Evolutionary conservation across 2,113 vertebrate species (phyloP), one percentile per base, ranked within the genome.

Genomic region (Cercocebus atys): DNA sequence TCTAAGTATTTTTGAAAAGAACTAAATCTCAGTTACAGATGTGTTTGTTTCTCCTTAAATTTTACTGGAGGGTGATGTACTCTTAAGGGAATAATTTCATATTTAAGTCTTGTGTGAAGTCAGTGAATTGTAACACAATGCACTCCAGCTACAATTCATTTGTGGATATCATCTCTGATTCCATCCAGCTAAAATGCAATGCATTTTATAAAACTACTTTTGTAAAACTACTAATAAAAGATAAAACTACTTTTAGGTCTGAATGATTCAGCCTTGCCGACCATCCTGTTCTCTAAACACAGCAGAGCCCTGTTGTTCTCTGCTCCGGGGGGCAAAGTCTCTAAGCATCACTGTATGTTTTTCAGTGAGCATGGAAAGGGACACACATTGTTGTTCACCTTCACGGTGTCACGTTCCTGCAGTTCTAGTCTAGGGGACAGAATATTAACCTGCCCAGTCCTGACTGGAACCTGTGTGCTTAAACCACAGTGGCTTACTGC

Each of bases 61-160:
- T 38, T n/a, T 9, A 10, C 38, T 27, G 22, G 10, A 22, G 3
- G 40, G 8, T 13, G 23, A 22, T 8, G 27, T 5, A 6, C 3
- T 8, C 22, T 25, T 12, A 25, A 12, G 32, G 50, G 40, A 38
- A 9, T 35, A 3, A 35, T 14, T 43, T 22, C 1, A 2, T 3
- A 11, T 16, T 6, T 3, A 45, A 38, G 14, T 4, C 32, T 27
- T 9, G 8, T 11, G 23, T 10, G 59, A 40, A 45, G 68, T 73
- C 22, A 1, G 16, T 3, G 52, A 16, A 4, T 14, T 2, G 1
- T 0, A 1, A 22, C 0, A 43, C 6, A 2, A 13, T 0, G 8
- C 35, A 0, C 27, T 14, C 2, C 25, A 10, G 22, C 2, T 32
- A 1, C 0, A 0, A 18, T 1, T 50, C 7, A 0, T 3, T 35